Base-by-base conservation (phyloP, 2,888 invertebrate genomes). In the Galeopsomyia nigrocyanea region DNA sequence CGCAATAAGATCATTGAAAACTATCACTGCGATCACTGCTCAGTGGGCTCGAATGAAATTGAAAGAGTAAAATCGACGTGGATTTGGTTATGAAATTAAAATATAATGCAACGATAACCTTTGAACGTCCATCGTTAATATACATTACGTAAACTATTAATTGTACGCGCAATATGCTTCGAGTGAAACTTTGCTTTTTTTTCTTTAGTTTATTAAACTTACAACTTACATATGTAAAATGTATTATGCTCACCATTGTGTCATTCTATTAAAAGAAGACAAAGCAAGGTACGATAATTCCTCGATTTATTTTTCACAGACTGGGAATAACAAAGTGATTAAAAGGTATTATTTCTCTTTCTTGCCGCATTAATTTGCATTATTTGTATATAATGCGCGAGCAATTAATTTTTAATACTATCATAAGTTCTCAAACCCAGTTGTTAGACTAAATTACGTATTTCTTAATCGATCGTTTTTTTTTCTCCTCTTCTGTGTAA, bases 161-260 rank as follows among this genome's bases (percentile, higher is more conserved):
- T 71, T 63, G 66, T 62, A 39, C 16, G 13, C 26, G 51, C 46
- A 31, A 31, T 61, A 57, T 62, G n/a, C n/a, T n/a, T n/a, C n/a
- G n/a, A 63, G 67, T 62, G 14, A 71, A 71, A 67, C 55, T 61
- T 39, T 50, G 60, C 31, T 63, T 21, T 72, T 66, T 14, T 66
- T 71, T 61, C 55, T 72, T 72, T 51, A 68, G 62, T 63, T 72
- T 47, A 68, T 72, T 72, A 68, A 68, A 57, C 51, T 63, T 51
- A 46, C 57, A 68, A 72, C 51, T 72, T 67, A 58, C 67, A n/a
- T 72, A 72, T n/a, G n/a, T n/a, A 72, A 72, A 72, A 72, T 72
- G 47, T 47, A 53, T 68, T 64, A 58, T 49, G 7, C 47, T 21
- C 71, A 51, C 57, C 65, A 60, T 58, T 55, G 39, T 71, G 65